Conservation (phyloP, 1,140 invertebrate species). For the Cotesia chilonis region DNA sequence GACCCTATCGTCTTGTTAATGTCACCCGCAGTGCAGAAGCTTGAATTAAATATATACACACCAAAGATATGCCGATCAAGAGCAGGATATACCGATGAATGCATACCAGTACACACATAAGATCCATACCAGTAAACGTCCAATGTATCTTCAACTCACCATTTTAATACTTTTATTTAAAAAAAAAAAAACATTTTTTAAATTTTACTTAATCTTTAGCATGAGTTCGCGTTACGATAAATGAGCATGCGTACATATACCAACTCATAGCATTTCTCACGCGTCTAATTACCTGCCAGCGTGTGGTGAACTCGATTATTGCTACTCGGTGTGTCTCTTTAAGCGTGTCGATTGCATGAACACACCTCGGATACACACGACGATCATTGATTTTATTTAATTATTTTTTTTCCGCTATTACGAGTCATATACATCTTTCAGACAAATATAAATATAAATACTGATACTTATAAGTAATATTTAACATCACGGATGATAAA, state of each 20-base stretch:
- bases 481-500: too few species aligned
- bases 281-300: conserved; percentile 35
- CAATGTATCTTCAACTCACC: too few species aligned
- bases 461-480: too few species aligned
- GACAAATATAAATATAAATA: too few species aligned
- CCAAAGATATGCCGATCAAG: too few species aligned
- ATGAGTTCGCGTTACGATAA: conserved; percentile 23
- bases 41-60: conserved; percentile 26
- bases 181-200: background rate
- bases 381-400: conserved; percentile 10
- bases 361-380: background rate
- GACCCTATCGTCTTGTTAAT: conserved; percentile 7
- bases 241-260: conserved; percentile 9
- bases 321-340: conserved; percentile 9
- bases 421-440: background rate
- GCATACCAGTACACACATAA: background rate
- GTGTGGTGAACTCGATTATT: conserved; percentile 28
- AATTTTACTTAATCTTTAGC: background rate
- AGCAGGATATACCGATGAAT: conserved; percentile 20
- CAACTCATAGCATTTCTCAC: conserved; percentile 24
- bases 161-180: conserved; percentile 12
- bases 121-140: conserved; percentile 13
- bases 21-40: conserved; percentile 25
- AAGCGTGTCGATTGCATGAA: conserved; percentile 20
- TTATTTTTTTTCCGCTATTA: background rate